phyloP scores from a whole-genome alignment of 1,140 invertebrate species.

The Oreohelix idahoensis region DNA sequence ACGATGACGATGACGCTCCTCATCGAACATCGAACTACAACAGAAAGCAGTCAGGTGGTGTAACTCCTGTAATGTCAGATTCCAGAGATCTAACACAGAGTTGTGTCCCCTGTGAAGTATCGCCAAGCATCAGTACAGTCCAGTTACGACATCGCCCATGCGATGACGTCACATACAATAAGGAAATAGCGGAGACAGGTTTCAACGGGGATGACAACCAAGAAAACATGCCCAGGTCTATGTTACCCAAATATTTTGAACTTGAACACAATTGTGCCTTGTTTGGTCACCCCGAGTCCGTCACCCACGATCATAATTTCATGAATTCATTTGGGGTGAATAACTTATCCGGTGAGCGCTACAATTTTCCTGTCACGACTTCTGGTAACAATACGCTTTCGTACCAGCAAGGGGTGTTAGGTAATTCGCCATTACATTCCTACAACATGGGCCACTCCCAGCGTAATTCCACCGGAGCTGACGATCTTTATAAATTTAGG shows the following conservation, averaged over 20 bases:
- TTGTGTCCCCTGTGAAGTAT: not conserved
- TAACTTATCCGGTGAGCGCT: not conserved
- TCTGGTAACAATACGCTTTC: not conserved
- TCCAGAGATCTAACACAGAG: not conserved
- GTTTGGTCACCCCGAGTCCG: not conserved
- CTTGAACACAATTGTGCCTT: conserved; percentile 25
- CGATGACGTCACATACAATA: not conserved
- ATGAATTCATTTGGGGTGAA: not conserved
- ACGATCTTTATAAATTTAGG: not conserved
- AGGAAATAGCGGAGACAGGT: conserved; percentile 2
- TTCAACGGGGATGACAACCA: conserved; percentile 12
- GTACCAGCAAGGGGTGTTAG: not conserved
- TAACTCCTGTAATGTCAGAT: not conserved
- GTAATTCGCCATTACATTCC: not conserved
- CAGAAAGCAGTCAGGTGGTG: not conserved
- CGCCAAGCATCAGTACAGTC: conserved; percentile 16
- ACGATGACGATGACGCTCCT: conserved; percentile 7
- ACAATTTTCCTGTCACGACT: not conserved
- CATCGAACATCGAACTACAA: not conserved
- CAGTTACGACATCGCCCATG: not conserved
- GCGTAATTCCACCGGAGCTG: not conserved
- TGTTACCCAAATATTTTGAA: conserved; percentile 25
- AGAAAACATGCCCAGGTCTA: not conserved
- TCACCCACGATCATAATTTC: not conserved
- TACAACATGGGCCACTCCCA: not conserved